Evolutionary conservation across 2,888 invertebrate species (phyloP), one percentile per base, ranked within the genome.

Genomic region (Cosmia trapezina): DNA sequence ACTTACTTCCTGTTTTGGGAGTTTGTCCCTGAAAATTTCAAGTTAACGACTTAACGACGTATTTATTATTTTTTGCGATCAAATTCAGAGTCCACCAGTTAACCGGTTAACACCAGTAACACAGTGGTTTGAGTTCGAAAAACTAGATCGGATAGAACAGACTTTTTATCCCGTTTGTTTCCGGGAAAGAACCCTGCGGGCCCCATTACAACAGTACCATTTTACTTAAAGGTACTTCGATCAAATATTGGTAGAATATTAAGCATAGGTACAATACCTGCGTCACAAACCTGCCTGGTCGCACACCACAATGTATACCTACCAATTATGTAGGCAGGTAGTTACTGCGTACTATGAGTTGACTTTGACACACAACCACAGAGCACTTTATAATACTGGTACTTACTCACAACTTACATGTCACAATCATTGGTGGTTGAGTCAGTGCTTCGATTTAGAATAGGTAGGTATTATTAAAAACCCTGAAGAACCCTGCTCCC

Each of bases 321-420:
- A 28, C 14, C 8, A 57, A 37, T 22, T 68, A 19, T 9, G 2
- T 41, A 19, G 19, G n/a, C 56, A 62, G 17, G n/a, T n/a, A n/a
- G n/a, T n/a, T n/a, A n/a, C n/a, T n/a, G n/a, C n/a, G 3, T 37
- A 61, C 28, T 61, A 14, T 4, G 37, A 62, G 19, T 41, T 66
- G 59, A 73, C 12, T 72, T 41, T 66, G 59, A 73, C 12, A 64
- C 45, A 70, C 14, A 59, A 28, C n/a, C n/a, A n/a, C n/a, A n/a
- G n/a, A n/a, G n/a, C n/a, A n/a, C n/a, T n/a, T n/a, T n/a, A n/a
- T n/a, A n/a, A n/a, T n/a, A n/a, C n/a, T n/a, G n/a, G n/a, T n/a
- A n/a, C n/a, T n/a, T n/a, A 19, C 9, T 4, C 60, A 72, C 63
- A 45, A 41, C 28, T 49, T 9, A 60, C n/a, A 47, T 12, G 12